Evolutionary conservation across 2,113 vertebrate genomes (phyloP).

Genomic region (Chaenocephalus aceratus): DNA sequence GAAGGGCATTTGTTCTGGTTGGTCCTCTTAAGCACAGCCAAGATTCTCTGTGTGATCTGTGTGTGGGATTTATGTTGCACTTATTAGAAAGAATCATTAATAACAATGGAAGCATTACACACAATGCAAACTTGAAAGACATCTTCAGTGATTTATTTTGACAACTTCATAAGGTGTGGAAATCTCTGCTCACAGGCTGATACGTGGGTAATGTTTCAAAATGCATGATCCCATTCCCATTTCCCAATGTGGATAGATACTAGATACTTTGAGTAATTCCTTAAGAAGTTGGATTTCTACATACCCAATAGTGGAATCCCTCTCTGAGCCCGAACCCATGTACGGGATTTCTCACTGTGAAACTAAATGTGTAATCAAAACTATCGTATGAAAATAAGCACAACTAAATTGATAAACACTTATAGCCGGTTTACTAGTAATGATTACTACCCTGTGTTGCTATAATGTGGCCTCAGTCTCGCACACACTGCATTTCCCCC

Average conservation of each 20-base stretch:
- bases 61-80: background rate
- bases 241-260: background rate
- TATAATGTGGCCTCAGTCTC: background rate
- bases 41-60: slow-evolving; percentile 2
- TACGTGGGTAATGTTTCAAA: background rate
- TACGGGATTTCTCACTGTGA: no score
- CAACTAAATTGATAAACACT: no score
- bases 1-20: slow-evolving; percentile 30
- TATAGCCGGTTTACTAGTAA: background rate
- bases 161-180: background rate
- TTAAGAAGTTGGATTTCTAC: background rate
- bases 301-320: background rate
- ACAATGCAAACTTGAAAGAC: background rate
- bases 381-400: background rate
- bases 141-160: background rate
- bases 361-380: no score
- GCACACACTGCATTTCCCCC: background rate
- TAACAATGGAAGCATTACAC: background rate
- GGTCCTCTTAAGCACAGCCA: slow-evolving; percentile 17
- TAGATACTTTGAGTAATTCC: background rate
- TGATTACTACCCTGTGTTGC: background rate
- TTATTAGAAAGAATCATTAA: background rate
- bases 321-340: background rate
- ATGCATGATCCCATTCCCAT: background rate
- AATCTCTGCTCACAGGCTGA: background rate